Evolutionary conservation across 2,888 invertebrate species (phyloP).

Genomic region (Andrena bicolor): DNA sequence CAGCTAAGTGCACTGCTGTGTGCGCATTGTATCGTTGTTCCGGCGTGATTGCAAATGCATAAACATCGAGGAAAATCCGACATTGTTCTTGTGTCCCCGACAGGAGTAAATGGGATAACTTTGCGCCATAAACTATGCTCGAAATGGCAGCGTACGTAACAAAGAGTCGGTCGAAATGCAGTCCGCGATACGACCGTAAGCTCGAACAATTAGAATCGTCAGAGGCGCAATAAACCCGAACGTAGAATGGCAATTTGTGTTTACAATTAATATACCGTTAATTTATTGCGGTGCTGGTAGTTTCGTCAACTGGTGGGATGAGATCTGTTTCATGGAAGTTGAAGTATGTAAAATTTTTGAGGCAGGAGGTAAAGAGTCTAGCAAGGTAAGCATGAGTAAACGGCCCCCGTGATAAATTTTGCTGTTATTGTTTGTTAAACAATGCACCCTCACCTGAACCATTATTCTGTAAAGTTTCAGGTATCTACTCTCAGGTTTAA

Average conservation of each 20-base stretch:
- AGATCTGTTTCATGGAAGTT: no score
- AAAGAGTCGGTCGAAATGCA: constrained; percentile 44
- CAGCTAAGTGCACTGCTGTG: constrained; percentile 1
- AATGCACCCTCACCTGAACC: no score
- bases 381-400: no score
- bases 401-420: no score
- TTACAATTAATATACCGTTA: neutral
- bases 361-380: no score
- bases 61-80: constrained; percentile 61
- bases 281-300: neutral
- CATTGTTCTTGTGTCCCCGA: constrained; percentile 47
- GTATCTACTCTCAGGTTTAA: no score
- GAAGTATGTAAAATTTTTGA: no score
- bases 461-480: no score
- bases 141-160: constrained; percentile 35
- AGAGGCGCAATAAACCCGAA: constrained; percentile 5
- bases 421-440: no score
- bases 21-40: constrained; percentile 34
- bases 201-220: constrained; percentile 45
- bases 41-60: constrained; percentile 38
- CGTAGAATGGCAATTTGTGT: neutral
- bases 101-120: constrained; percentile 58
- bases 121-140: constrained; percentile 51
- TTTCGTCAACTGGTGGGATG: neutral
- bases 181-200: constrained; percentile 5